A percentile compares a stretch with the other conserved stretches of the same genome.
Evolutionary conservation across 2,888 invertebrate species (phyloP).

Genomic region (Conops quadrifasciatus): DNA sequence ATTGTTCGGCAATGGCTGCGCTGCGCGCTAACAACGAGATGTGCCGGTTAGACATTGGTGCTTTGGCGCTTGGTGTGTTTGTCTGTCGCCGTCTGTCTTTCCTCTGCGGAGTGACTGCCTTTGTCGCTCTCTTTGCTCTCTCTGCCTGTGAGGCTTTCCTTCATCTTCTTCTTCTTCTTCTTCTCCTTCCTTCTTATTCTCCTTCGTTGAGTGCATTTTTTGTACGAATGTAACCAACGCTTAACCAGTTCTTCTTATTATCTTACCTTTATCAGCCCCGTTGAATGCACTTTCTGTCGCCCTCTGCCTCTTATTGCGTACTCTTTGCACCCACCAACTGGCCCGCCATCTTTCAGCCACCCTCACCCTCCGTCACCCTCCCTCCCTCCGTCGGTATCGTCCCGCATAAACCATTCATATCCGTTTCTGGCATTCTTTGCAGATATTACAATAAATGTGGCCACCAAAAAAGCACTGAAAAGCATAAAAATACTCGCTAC

Average conservation of each 20-base stretch:
- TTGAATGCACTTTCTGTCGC: no score
- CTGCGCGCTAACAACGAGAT: background rate
- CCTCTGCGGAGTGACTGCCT: background rate
- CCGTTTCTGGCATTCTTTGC: constrained; percentile 20
- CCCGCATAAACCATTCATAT: constrained; percentile 16
- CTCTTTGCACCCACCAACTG: background rate
- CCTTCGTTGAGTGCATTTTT: background rate
- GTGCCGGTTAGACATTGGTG: no score
- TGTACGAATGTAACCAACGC: background rate
- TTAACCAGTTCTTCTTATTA: constrained; percentile 24
- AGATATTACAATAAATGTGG: background rate
- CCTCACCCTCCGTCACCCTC: background rate
- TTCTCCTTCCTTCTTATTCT: background rate
- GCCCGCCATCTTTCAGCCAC: background rate
- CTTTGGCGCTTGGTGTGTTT: background rate
- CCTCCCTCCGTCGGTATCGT: background rate
- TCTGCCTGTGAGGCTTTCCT: background rate
- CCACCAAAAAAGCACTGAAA: no score
- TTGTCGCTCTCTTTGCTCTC: background rate
- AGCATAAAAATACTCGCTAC: background rate
- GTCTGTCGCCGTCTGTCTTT: background rate
- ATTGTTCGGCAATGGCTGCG: constrained; percentile 13
- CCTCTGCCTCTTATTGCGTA: no score
- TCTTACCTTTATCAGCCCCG: background rate
- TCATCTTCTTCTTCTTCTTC: background rate